These are phyloP conservation scores for Lithobates pipiens DNA, from an alignment of 2,797 vertebrate species.

Conservation along the genomic window DNA sequence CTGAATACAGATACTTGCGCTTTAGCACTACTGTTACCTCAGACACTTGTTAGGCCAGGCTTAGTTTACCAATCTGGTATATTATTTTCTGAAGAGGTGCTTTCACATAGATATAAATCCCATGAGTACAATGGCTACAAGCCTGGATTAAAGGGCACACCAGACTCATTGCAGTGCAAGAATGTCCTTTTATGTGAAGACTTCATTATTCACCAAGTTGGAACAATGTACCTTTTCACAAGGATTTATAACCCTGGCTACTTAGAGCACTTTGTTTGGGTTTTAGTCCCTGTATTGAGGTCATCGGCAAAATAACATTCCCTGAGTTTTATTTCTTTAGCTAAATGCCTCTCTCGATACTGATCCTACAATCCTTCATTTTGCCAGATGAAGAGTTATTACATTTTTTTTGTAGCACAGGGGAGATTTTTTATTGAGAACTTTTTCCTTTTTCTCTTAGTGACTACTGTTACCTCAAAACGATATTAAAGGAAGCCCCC, in stretches of 20 bases:
- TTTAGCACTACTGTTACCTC: not conserved
- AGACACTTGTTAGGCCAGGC: not conserved
- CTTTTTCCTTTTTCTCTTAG: too few relatives aligned
- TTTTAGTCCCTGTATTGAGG: not conserved
- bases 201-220: not conserved
- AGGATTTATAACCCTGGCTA: not conserved
- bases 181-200: constrained; percentile 2
- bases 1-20: not conserved
- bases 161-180: not conserved
- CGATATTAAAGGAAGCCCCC: too few relatives aligned
- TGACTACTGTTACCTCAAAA: too few relatives aligned
- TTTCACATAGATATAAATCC: not conserved
- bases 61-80: not conserved
- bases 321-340: not conserved
- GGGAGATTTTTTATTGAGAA: too few relatives aligned
- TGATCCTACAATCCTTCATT: not conserved
- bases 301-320: not conserved
- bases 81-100: not conserved
- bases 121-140: not conserved
- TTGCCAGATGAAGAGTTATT: not conserved
- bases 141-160: not conserved
- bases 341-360: not conserved
- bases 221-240: constrained; percentile 21
- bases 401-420: not conserved
- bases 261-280: not conserved